A percentile compares a stretch with the other conserved stretches of the same genome.
Evolutionary conservation across 2,797 vertebrate genomes (phyloP).

Genomic region (Phrynocephalus forsythii): DNA sequence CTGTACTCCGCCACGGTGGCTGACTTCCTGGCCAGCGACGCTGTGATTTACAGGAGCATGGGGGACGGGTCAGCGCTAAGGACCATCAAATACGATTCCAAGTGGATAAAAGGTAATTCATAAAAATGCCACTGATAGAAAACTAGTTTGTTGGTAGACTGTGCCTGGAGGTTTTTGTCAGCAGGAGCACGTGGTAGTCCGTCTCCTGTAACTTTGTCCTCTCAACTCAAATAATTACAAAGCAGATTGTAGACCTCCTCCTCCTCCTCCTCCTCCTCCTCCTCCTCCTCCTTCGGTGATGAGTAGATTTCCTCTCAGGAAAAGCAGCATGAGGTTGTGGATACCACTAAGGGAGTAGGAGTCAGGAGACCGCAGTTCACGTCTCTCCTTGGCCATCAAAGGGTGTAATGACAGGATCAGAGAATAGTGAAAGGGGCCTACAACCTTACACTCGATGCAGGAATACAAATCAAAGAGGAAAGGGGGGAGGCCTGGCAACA

Average conservation of each 20-base stretch:
- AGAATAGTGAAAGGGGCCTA: too few species aligned
- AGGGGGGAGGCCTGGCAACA: too few species aligned
- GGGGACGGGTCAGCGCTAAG: constrained; percentile 96
- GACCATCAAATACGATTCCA: constrained; percentile 99
- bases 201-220: background rate
- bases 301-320: background rate
- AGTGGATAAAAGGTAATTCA: constrained; percentile 97
- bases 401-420: too few species aligned
- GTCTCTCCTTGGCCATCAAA: background rate
- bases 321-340: background rate
- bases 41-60: constrained; percentile 99
- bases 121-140: constrained; percentile 14
- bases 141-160: background rate
- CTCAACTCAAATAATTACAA: background rate
- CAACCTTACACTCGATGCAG: too few species aligned
- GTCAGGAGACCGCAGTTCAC: background rate
- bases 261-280: too few species aligned
- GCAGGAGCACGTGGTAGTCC: background rate
- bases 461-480: too few species aligned
- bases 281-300: background rate
- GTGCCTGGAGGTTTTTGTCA: background rate
- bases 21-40: constrained; percentile 97
- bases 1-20: constrained; percentile 98
- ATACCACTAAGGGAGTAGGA: background rate
- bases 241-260: too few species aligned